Percentiles rank a stretch among this genome's conserved stretches.
Evolutionary conservation across 2,888 invertebrate genomes (phyloP).

Genomic region (Agrochola lychnidis): DNA sequence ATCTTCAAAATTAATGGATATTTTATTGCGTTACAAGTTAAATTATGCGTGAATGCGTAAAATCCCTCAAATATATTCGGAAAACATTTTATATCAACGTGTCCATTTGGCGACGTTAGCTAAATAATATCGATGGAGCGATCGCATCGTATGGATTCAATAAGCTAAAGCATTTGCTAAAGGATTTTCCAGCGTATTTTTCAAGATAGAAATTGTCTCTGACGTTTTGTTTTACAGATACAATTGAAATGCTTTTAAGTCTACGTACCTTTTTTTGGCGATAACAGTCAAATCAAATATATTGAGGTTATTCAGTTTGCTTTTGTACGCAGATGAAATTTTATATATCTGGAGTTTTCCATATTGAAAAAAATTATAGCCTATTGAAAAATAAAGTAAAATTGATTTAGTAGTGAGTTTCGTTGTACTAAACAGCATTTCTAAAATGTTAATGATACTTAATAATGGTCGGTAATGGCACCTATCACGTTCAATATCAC

Average conservation of each 20-base stretch:
- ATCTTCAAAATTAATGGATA: conserved; percentile 89
- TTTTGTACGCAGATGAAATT: not conserved
- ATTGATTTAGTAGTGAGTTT: not conserved
- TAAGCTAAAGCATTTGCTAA: conserved; percentile 64
- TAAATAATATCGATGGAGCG: conserved; percentile 62
- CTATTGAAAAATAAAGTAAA: not conserved
- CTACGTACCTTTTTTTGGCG: conserved; percentile 55
- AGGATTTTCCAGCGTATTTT: conserved; percentile 64
- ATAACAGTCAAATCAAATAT: conserved; percentile 61
- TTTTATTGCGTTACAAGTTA: conserved; percentile 88
- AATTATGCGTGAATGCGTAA: conserved; percentile 87
- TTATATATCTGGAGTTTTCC: not conserved
- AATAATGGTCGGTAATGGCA: not conserved
- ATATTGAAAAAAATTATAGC: conserved; percentile 13
- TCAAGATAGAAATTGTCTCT: conserved; percentile 58
- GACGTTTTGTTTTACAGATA: conserved; percentile 55
- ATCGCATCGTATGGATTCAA: conserved; percentile 65
- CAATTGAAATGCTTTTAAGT: conserved; percentile 53
- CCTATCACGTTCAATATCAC: conserved; percentile 5
- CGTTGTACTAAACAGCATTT: not conserved
- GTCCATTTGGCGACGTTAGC: conserved; percentile 67
- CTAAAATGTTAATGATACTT: conserved; percentile 17
- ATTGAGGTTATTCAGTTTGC: conserved; percentile 5
- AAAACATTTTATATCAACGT: conserved; percentile 72
- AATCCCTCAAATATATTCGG: conserved; percentile 76